Conservation (phyloP, 2,888 invertebrate genomes). For the Aphodius sticticus region DNA sequence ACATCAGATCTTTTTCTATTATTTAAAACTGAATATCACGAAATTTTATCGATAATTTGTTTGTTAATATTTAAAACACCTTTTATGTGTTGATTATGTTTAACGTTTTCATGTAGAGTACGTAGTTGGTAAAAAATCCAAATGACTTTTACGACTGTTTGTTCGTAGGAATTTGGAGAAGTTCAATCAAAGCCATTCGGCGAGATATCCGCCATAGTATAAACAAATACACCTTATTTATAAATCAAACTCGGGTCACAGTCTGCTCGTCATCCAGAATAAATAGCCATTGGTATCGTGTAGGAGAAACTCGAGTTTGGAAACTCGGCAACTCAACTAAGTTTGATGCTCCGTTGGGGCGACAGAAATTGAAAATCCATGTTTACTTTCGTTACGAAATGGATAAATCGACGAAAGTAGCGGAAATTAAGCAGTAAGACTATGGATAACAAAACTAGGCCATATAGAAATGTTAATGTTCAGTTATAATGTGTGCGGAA, state of each 20-base stretch:
- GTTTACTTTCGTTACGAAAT: not conserved
- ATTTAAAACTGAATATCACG: too few relatives aligned
- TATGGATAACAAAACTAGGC: too few relatives aligned
- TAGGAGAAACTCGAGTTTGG: not conserved
- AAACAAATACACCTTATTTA: not conserved
- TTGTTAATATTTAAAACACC: too few relatives aligned
- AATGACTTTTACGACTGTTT: slow-evolving; percentile 4
- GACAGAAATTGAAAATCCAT: not conserved
- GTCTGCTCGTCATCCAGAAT: not conserved
- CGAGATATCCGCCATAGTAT: not conserved
- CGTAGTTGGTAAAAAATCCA: not conserved
- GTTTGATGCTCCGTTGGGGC: not conserved
- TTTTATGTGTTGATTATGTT: too few relatives aligned
- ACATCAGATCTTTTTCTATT: too few relatives aligned
- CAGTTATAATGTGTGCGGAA: too few relatives aligned
- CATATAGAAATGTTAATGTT: too few relatives aligned
- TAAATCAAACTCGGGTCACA: not conserved
- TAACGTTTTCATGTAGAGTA: too few relatives aligned
- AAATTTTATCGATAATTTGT: too few relatives aligned
- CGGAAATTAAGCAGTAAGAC: too few relatives aligned
- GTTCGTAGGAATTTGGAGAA: not conserved
- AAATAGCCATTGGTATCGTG: not conserved
- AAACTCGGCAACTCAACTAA: not conserved
- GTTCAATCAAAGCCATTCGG: not conserved
- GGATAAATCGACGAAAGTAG: not conserved